phyloP scores from a whole-genome alignment of 2,113 vertebrate species.

The Aegotheles bennettii region DNA sequence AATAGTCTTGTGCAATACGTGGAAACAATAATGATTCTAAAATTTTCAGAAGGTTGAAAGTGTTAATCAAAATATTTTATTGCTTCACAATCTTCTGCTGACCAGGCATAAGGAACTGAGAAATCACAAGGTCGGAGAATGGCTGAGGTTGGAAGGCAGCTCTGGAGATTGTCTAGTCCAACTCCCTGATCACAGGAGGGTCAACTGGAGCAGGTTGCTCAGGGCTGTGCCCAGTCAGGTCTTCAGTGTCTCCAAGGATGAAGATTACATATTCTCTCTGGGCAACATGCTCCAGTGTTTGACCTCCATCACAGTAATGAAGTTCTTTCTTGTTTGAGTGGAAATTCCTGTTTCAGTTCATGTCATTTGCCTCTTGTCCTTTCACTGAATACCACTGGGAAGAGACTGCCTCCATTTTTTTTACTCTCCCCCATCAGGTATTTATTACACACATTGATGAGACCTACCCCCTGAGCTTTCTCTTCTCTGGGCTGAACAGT shows the following conservation, averaged over 20 bases:
- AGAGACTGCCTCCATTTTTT: not conserved
- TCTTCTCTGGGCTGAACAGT: not conserved
- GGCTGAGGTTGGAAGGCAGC: not conserved
- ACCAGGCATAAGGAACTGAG: not conserved
- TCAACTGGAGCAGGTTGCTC: not conserved
- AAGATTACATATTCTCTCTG: not conserved
- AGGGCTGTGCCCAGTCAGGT: not conserved
- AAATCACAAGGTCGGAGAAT: not conserved
- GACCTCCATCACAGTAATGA: not conserved
- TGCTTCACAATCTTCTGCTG: not conserved
- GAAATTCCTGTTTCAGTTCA: not conserved
- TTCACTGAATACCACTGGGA: not conserved
- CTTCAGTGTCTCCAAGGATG: not conserved
- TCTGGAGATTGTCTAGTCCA: not conserved
- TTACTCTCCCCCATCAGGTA: not conserved
- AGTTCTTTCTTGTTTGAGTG: not conserved
- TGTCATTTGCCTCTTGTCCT: not conserved
- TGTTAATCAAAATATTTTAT: not conserved
- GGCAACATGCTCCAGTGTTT: not conserved
- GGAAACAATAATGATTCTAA: not conserved
- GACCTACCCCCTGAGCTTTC: not conserved
- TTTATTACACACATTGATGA: not conserved
- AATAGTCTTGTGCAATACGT: not conserved
- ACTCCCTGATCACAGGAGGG: rapidly evolving
- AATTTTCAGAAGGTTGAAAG: not conserved